Conservation (phyloP, 2,797 vertebrate genomes). For the Esox lucius region DNA sequence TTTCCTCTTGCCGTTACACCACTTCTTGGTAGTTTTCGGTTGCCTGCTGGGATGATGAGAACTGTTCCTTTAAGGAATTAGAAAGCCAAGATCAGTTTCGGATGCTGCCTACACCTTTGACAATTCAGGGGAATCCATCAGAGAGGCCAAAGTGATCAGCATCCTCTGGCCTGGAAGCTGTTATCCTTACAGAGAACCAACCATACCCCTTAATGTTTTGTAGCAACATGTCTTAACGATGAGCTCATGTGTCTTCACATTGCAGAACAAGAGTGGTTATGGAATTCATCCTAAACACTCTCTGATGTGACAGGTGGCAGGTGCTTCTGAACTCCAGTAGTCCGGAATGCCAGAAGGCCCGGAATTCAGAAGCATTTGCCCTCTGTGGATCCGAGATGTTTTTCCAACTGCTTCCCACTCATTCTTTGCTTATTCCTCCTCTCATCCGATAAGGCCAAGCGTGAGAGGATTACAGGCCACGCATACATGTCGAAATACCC, state of each 20-base stretch:
- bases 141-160: background rate
- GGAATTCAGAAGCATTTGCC: conserved; percentile 23
- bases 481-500: conserved; percentile 64
- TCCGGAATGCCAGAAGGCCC: conserved; percentile 33
- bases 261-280: background rate
- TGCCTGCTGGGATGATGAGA: conserved; percentile 47
- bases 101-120: conserved; percentile 34
- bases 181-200: background rate
- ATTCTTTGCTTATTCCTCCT: conserved; percentile 43
- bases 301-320: conserved; percentile 25
- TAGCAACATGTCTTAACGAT: background rate
- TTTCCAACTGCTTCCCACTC: background rate
- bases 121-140: conserved; percentile 20
- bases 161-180: background rate
- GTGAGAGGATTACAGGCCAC: conserved; percentile 50
- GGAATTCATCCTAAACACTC: conserved; percentile 6
- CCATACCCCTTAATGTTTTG: background rate
- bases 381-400: background rate
- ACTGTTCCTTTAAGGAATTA: conserved; percentile 47
- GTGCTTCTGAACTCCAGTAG: conserved; percentile 43
- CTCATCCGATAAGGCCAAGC: conserved; percentile 48
- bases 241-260: background rate
- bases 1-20: conserved; percentile 11
- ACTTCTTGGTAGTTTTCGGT: conserved; percentile 54
- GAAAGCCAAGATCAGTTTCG: conserved; percentile 37